Conservation (phyloP, 2,113 vertebrate genomes). For the Sprattus sprattus region DNA sequence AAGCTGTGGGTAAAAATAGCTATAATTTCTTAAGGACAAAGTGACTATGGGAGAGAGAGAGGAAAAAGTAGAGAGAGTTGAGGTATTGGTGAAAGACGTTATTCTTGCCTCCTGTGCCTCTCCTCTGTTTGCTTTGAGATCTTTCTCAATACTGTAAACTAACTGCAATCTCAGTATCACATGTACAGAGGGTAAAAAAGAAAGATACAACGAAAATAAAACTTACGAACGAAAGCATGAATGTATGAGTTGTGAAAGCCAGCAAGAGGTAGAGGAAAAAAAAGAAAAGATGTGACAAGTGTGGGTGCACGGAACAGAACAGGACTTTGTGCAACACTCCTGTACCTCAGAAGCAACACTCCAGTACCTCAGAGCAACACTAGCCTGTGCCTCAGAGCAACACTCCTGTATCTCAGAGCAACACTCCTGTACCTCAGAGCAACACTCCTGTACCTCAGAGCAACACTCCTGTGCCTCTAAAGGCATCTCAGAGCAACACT, state of each 20-base stretch:
- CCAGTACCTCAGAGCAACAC: too few species aligned
- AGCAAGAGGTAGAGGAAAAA: background rate
- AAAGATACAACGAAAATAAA: background rate
- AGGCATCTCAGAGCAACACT: too few species aligned
- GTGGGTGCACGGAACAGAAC: background rate
- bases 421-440: too few species aligned
- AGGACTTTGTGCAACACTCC: background rate
- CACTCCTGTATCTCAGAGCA: too few species aligned
- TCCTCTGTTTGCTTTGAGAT: constrained; percentile 47
- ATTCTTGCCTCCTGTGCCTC: constrained; percentile 41
- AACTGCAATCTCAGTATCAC: too few species aligned
- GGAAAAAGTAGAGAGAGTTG: constrained; percentile 24
- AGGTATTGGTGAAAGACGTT: constrained; percentile 45
- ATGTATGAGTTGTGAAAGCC: constrained; percentile 6
- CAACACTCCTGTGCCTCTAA: too few species aligned
- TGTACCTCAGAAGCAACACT: background rate
- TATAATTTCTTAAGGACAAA: too few species aligned
- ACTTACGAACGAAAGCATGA: background rate
- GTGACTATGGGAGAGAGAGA: background rate
- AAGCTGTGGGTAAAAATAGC: constrained; percentile 17
- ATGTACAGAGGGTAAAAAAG: constrained; percentile 25
- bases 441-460: too few species aligned
- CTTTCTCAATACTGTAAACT: too few species aligned
- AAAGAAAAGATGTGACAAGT: background rate
- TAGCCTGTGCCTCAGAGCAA: too few species aligned